Evolutionary conservation across 2,888 invertebrate species (phyloP), one percentile per base, ranked within the genome.

Genomic region (Trachelus iudaicus): DNA sequence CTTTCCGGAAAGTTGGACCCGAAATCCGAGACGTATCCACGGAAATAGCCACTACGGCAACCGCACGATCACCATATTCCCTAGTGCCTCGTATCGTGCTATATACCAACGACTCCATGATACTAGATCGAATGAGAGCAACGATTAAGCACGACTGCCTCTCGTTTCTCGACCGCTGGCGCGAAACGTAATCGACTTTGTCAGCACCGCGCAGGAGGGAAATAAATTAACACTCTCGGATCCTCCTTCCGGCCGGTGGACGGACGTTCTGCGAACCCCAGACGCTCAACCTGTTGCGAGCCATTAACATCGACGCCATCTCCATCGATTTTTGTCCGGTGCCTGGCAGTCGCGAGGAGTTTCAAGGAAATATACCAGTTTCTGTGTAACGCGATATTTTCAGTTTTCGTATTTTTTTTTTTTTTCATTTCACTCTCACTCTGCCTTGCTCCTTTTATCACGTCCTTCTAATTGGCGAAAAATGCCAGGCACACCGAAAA

Each of bases 251-350:
- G 79, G 78, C 80, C 79, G 56, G 77, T 81, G 81, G 77, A 80
- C 76, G 76, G 79, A 73, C 69, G 74, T 79, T 84, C 81, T 80
- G 82, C 83, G 77, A 80, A 81, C 79, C 82, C 86, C 82, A 86
- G 85, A 84, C 86, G 84, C 85, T 85, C 85, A 86, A 85, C 85
- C 85, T 85, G 85, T 85, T 85, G 85, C 85, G 79, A 85, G 83
- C 84, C 85, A 85, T 85, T 86, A 83, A 86, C 86, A 84, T 86
- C 84, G 83, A 86, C 85, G 82, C 73, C 56, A 82, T 83, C 83
- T 84, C 83, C 83, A 84, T 85, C 83, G 85, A 85, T 85, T 84
- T 81, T 78, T 81, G 83, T 73, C 81, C 80, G 76, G 77, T 75
- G 81, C 76, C 75, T 68, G 78, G 78, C 79, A 79, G 71, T 23